Conservation (phyloP, 2,888 invertebrate genomes). For the Hyposoter didymator region DNA sequence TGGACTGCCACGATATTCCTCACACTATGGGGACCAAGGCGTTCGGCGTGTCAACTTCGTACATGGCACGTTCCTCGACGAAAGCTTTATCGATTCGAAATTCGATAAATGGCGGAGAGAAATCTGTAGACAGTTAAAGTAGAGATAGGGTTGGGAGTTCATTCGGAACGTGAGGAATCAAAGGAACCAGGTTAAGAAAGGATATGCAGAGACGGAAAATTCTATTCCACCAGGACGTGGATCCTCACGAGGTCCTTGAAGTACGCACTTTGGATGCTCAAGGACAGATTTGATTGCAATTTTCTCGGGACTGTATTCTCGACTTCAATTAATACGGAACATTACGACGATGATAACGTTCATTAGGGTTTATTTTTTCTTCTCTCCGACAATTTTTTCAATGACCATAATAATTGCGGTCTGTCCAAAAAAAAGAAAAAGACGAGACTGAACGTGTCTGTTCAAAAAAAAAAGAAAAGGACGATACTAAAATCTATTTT, state of each 20-base stretch:
- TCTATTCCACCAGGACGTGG: neutral
- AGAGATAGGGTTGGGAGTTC: constrained; percentile 33
- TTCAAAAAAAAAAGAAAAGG: too few species aligned
- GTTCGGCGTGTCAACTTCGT: neutral
- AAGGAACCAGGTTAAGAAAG: constrained; percentile 30
- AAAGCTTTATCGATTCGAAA: constrained; percentile 52
- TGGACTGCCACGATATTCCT: neutral
- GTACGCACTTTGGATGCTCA: neutral
- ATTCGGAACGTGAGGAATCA: constrained; percentile 27
- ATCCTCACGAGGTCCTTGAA: neutral
- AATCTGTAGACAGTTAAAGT: constrained; percentile 34
- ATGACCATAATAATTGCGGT: neutral
- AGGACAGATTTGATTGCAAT: constrained; percentile 30
- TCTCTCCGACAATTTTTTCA: neutral
- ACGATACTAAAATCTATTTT: too few species aligned
- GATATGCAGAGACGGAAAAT: neutral
- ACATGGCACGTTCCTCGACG: constrained; percentile 5
- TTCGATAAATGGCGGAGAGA: constrained; percentile 39
- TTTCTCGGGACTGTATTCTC: constrained; percentile 1
- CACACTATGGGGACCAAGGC: neutral
- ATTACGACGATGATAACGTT: neutral
- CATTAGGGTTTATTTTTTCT: neutral
- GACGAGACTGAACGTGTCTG: too few species aligned
- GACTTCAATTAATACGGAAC: neutral
- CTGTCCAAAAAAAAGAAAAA: too few species aligned